Percentiles rank a stretch among this genome's conserved stretches.
These are phyloP conservation scores for Chelonus insularis DNA, from an alignment of 1,140 invertebrate species.

Conservation along the genomic window DNA sequence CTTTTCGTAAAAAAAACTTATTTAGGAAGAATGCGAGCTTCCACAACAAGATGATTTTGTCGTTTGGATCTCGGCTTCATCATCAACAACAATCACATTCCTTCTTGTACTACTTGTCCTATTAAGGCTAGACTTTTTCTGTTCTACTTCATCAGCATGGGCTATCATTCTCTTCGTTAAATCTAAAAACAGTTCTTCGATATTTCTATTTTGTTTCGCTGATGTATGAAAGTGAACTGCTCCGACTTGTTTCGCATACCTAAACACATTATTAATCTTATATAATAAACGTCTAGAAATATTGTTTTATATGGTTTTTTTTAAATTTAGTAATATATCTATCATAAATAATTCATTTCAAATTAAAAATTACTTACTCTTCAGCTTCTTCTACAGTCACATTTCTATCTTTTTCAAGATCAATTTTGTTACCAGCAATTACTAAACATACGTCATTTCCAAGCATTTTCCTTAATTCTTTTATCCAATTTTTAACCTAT, in stretches of 20 bases:
- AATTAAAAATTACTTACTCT: slow-evolving; percentile 65
- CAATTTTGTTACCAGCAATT: slow-evolving; percentile 98
- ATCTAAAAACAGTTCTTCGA: slow-evolving; percentile 91
- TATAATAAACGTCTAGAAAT: background rate
- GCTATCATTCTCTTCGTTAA: slow-evolving; percentile 74
- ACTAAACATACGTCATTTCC: slow-evolving; percentile 89
- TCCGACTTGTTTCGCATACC: slow-evolving; percentile 88
- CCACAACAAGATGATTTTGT: slow-evolving; percentile 54
- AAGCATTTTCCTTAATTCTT: slow-evolving; percentile 95
- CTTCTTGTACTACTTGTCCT: slow-evolving; percentile 60
- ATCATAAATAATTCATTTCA: background rate
- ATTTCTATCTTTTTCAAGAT: slow-evolving; percentile 88
- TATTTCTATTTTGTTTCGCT: slow-evolving; percentile 90
- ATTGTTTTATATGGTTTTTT: background rate
- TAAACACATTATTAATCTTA: slow-evolving; percentile 45
- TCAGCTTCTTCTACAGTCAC: slow-evolving; percentile 85
- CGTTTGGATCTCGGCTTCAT: slow-evolving; percentile 55
- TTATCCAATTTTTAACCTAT: slow-evolving; percentile 98
- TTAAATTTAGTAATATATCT: slow-evolving; percentile 8
- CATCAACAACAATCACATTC: slow-evolving; percentile 68
- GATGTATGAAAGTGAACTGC: slow-evolving; percentile 95
- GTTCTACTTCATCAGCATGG: slow-evolving; percentile 57
- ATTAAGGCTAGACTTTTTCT: slow-evolving; percentile 55
- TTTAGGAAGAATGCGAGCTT: slow-evolving; percentile 46
- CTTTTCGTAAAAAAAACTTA: slow-evolving; percentile 23